Percentiles rank a stretch among this genome's conserved stretches.
Evolutionary conservation across 2,113 vertebrate species (phyloP).

Genomic region (Ammodytes dubius): DNA sequence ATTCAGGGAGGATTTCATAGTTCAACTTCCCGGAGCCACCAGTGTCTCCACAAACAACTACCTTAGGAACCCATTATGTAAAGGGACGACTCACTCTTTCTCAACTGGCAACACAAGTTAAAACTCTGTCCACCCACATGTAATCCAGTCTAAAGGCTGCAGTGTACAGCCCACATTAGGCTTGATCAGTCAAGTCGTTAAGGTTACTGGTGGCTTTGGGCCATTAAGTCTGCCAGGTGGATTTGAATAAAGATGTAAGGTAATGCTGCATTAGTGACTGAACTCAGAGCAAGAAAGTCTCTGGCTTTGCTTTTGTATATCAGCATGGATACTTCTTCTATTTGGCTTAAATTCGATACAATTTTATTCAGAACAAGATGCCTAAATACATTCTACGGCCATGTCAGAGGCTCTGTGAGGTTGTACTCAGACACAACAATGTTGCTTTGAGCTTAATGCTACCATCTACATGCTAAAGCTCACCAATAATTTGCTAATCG

Average conservation of each 20-base stretch:
- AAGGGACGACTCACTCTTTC: constrained; percentile 27
- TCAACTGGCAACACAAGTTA: constrained; percentile 41
- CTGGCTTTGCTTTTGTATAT: neutral
- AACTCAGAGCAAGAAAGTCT: constrained; percentile 11
- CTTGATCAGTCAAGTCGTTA: constrained; percentile 37
- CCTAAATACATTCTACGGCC: neutral
- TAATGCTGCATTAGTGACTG: neutral
- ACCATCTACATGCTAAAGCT: neutral
- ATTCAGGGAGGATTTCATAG: neutral
- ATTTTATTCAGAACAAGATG: neutral
- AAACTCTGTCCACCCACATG: constrained; percentile 41
- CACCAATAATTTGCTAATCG: neutral
- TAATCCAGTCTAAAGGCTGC: constrained; percentile 42
- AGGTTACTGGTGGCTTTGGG: constrained; percentile 18
- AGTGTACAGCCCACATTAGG: constrained; percentile 13
- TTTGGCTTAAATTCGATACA: neutral
- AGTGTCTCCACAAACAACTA: constrained; percentile 29
- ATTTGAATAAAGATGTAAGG: constrained; percentile 22
- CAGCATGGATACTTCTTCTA: neutral
- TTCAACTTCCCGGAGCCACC: constrained; percentile 10
- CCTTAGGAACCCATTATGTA: constrained; percentile 37
- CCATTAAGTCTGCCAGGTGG: constrained; percentile 23
- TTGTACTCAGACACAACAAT: neutral
- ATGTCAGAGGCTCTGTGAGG: neutral
- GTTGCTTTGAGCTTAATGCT: neutral